phyloP scores from a whole-genome alignment of 2,113 vertebrate species.

The Phyllostomus discolor region DNA sequence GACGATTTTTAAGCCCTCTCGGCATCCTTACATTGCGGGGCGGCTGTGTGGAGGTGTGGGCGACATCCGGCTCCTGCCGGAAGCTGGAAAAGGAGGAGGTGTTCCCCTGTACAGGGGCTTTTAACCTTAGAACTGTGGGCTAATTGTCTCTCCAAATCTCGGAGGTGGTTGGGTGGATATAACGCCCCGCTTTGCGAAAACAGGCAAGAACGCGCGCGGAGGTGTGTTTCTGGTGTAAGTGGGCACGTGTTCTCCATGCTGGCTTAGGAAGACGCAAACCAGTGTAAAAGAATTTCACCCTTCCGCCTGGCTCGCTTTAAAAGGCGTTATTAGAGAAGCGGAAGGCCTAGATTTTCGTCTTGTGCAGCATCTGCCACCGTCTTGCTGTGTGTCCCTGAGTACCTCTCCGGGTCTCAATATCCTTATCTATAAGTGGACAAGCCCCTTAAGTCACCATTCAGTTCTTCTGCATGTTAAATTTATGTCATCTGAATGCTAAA shows the following conservation, averaged over 20 bases:
- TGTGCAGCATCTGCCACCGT: not conserved
- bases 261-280: no score
- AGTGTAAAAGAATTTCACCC: not conserved
- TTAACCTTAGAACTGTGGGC: no score
- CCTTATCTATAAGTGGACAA: not conserved
- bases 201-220: not conserved
- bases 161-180: not conserved
- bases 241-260: not conserved
- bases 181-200: not conserved
- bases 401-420: not conserved
- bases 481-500: not conserved
- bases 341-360: not conserved
- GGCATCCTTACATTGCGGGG: constrained; percentile 2
- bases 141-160: not conserved
- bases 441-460: not conserved
- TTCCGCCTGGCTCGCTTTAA: not conserved
- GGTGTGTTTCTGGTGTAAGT: not conserved
- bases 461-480: not conserved
- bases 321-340: not conserved
- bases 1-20: not conserved
- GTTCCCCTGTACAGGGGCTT: fast-evolving
- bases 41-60: fast-evolving
- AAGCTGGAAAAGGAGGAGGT: not conserved
- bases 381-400: not conserved
- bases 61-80: not conserved